A percentile compares a stretch with the other conserved stretches of the same genome.
Evolutionary conservation across 2,113 vertebrate species (phyloP).

Genomic region (Scalopus aquaticus): DNA sequence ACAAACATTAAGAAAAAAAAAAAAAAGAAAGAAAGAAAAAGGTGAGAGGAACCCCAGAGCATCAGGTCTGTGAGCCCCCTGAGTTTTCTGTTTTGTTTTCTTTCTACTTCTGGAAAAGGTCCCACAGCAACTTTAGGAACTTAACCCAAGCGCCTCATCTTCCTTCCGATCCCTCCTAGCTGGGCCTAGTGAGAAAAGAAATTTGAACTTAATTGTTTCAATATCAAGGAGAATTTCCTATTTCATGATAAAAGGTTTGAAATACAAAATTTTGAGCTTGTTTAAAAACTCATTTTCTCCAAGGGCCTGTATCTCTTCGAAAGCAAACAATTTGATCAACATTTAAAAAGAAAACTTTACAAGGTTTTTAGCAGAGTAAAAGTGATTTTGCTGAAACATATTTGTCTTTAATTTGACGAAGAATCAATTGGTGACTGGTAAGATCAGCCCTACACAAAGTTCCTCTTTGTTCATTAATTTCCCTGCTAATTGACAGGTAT

Average conservation of each 20-base stretch:
- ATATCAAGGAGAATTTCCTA: neutral
- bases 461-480: constrained; percentile 13
- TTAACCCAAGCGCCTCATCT: neutral
- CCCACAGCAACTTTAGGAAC: neutral
- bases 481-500: constrained; percentile 3
- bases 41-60: neutral
- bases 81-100: neutral
- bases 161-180: neutral
- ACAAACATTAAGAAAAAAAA: neutral
- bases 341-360: constrained; percentile 18
- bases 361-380: neutral
- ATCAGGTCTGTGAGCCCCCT: neutral
- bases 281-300: constrained; percentile 13
- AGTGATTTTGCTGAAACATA: constrained; percentile 4
- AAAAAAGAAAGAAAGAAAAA: neutral
- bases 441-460: neutral
- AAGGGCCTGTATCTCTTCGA: neutral
- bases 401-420: constrained; percentile 1
- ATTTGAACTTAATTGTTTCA: constrained; percentile 51
- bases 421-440: neutral
- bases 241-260: neutral
- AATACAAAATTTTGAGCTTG: neutral
- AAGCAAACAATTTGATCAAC: constrained; percentile 24
- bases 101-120: neutral
- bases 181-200: neutral